phyloP scores from a whole-genome alignment of 2,797 vertebrate genomes.

The Mormyrops attenuatus region DNA sequence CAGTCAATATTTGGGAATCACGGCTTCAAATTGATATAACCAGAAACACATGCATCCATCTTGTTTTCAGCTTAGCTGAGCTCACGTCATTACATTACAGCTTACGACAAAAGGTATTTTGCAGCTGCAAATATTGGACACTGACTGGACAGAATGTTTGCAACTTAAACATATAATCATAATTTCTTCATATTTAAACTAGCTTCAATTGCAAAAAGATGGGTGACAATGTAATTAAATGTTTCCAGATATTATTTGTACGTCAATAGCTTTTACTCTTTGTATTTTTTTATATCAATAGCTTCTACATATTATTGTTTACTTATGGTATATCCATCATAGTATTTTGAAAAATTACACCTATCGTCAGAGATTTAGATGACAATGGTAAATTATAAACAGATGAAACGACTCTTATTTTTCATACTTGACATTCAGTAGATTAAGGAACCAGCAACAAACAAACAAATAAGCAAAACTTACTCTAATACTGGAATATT shows the following conservation, averaged over 20 bases:
- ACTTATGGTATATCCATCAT: background rate
- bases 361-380: background rate
- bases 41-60: background rate
- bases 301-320: background rate
- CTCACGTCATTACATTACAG: background rate
- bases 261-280: background rate
- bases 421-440: background rate
- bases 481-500: background rate
- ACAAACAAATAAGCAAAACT: background rate
- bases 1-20: background rate
- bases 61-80: background rate
- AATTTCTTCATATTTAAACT: background rate
- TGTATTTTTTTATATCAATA: background rate
- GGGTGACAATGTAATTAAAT: background rate
- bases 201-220: background rate
- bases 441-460: background rate
- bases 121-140: background rate
- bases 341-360: background rate
- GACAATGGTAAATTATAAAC: background rate
- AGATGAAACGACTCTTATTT: background rate
- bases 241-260: background rate
- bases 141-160: background rate
- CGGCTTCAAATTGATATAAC: background rate
- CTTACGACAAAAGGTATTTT: background rate
- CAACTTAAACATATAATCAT: background rate